Evolutionary conservation across 2,888 invertebrate genomes (phyloP).

Genomic region (Sericinus montela): DNA sequence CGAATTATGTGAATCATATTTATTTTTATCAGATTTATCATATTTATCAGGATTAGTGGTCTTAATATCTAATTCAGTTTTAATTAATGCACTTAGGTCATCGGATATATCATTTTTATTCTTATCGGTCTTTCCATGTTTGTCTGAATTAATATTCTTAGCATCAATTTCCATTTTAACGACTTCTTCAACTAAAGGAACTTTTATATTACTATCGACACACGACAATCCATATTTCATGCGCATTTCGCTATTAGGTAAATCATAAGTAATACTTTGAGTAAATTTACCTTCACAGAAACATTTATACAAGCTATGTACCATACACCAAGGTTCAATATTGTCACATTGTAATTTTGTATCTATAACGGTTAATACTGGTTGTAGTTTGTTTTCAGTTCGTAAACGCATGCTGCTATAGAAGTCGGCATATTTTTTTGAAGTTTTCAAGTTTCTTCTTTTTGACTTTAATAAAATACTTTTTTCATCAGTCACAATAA

Average conservation of each 20-base stretch:
- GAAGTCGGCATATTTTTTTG: constrained; percentile 81
- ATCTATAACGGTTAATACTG: constrained; percentile 36
- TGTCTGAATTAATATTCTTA: too few species aligned
- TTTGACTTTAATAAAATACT: constrained; percentile 81
- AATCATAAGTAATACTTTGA: constrained; percentile 21
- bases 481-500: constrained; percentile 82
- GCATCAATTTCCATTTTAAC: not conserved
- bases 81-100: too few species aligned
- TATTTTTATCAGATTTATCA: not conserved
- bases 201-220: not conserved
- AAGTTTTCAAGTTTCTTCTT: constrained; percentile 78
- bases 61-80: not conserved
- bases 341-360: constrained; percentile 53
- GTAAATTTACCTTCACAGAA: constrained; percentile 77
- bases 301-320: constrained; percentile 83
- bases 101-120: not conserved
- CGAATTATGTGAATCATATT: not conserved
- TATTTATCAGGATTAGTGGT: too few species aligned
- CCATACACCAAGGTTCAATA: constrained; percentile 82
- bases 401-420: constrained; percentile 49
- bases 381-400: constrained; percentile 32
- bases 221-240: constrained; percentile 2
- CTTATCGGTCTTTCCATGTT: not conserved
- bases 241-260: constrained; percentile 11
- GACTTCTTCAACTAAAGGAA: not conserved